Evolutionary conservation across 2,113 vertebrate species (phyloP), one percentile per base, ranked within the genome.

Genomic region (Nipponia nippon): DNA sequence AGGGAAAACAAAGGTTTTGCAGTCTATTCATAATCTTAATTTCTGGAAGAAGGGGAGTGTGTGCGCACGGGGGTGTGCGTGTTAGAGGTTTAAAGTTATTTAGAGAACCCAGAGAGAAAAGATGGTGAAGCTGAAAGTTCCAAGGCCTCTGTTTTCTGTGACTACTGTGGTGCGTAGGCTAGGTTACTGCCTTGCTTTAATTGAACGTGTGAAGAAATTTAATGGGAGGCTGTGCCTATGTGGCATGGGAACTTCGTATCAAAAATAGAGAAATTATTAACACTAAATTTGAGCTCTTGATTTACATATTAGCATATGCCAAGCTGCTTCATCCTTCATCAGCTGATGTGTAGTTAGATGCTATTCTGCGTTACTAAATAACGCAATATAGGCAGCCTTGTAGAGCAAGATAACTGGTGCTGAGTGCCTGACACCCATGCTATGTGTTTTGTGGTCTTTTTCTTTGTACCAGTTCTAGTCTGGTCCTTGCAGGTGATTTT

Each of bases 41-140:
- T 88, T 81, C 42, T 61, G 69, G 19, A 46, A 13, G 30, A 38
- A 34, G 21, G 5, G 6, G 29, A 11, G 13, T 30, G 18, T 25
- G 32, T 20, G 19, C 8, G 3, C 1, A 8, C 22, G 4, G 26
- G 30, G 9, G 6, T 34, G 19, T 22, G 12, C 2, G 4, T 2
- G 1, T 69, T 93, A 44, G 7, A 65, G 7, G 1, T 34, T 53
- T 61, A 32, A 69, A 59, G 34, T 19, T 50, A 52, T 16, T 71
- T 34, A 27, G 10, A 23, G 22, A 40, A 67, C 46, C 11, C 30
- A 27, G 58, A 50, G 49, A 87, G 42, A 83, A 83, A 72, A 89
- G 42, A 46, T 53, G 29, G 34, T 21, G 46, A 87, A 90, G 44
- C 56, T 70, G 52, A 73, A 85, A 38, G 18, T 71, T 83, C 21